phyloP scores from a whole-genome alignment of 2,888 invertebrate genomes.

The Trypoxylon attenuatum region DNA sequence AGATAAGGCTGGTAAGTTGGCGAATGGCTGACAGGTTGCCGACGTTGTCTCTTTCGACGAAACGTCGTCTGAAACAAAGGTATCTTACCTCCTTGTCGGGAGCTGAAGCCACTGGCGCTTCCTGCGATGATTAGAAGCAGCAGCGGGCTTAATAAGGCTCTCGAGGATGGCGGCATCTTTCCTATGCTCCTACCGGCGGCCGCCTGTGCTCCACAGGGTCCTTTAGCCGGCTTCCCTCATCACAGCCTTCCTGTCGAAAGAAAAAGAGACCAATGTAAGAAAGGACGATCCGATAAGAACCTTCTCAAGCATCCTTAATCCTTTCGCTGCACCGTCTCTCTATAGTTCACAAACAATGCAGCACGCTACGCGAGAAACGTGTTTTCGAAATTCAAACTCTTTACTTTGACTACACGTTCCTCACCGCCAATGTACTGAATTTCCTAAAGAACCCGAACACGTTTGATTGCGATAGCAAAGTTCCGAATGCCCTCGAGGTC shows the following conservation, averaged over 20 bases:
- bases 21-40: constrained; percentile 1
- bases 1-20: background rate
- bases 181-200: constrained; percentile 63
- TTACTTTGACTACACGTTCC: too few species aligned
- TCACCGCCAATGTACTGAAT: too few species aligned
- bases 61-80: constrained; percentile 24
- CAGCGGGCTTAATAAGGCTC: constrained; percentile 65
- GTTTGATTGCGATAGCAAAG: background rate
- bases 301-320: background rate
- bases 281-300: constrained; percentile 5
- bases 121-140: constrained; percentile 71
- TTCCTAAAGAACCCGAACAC: too few species aligned
- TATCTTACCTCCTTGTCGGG: constrained; percentile 67
- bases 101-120: constrained; percentile 66
- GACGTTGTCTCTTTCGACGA: constrained; percentile 22
- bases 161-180: constrained; percentile 70
- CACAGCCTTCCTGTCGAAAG: constrained; percentile 66
- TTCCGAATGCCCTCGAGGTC: too few species aligned
- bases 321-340: background rate
- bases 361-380: too few species aligned
- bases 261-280: constrained; percentile 26
- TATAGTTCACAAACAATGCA: too few species aligned
- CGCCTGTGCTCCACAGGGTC: constrained; percentile 66
- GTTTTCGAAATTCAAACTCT: too few species aligned
- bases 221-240: constrained; percentile 73